Conservation (phyloP, 2,888 invertebrate species). For the Brachypterus glaber region DNA sequence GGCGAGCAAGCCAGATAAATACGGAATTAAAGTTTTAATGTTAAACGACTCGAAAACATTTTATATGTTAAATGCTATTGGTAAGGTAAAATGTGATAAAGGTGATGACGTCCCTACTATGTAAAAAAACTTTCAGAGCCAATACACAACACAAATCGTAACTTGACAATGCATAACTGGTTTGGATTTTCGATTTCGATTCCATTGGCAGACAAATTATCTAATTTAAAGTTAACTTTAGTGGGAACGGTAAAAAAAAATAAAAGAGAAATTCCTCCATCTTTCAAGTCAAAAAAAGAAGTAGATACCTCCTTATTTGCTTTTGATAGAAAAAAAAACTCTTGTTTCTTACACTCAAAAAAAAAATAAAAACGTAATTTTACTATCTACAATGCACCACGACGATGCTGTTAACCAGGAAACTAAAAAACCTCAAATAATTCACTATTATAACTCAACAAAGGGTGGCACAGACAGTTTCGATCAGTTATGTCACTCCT, state of each 20-base stretch:
- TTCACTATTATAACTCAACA: constrained; percentile 11
- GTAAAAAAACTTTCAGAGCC: constrained; percentile 11
- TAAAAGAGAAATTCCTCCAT: constrained; percentile 17
- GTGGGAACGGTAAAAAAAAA: constrained; percentile 19
- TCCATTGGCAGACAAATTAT: too few relatives aligned
- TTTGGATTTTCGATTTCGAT: too few relatives aligned
- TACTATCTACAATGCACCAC: constrained; percentile 20
- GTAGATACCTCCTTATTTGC: constrained; percentile 12
- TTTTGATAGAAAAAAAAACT: constrained; percentile 15
- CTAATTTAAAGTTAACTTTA: too few relatives aligned
- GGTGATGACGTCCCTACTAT: constrained; percentile 14
- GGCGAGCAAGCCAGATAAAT: constrained; percentile 19
- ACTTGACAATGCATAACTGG: constrained; percentile 19
- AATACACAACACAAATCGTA: constrained; percentile 14
- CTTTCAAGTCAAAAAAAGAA: constrained; percentile 4
- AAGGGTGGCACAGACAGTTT: constrained; percentile 13
- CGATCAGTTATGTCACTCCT: constrained; percentile 16
- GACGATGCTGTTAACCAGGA: constrained; percentile 20
- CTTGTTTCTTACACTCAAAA: constrained; percentile 23
- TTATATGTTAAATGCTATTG: constrained; percentile 20
- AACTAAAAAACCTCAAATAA: constrained; percentile 18
- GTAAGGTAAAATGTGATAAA: constrained; percentile 15
- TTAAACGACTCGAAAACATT: constrained; percentile 16
- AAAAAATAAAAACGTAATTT: constrained; percentile 22
- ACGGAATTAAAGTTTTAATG: too few relatives aligned